Evolutionary conservation across 2,888 invertebrate genomes (phyloP).

Genomic region (Strigamia transsilvanica): DNA sequence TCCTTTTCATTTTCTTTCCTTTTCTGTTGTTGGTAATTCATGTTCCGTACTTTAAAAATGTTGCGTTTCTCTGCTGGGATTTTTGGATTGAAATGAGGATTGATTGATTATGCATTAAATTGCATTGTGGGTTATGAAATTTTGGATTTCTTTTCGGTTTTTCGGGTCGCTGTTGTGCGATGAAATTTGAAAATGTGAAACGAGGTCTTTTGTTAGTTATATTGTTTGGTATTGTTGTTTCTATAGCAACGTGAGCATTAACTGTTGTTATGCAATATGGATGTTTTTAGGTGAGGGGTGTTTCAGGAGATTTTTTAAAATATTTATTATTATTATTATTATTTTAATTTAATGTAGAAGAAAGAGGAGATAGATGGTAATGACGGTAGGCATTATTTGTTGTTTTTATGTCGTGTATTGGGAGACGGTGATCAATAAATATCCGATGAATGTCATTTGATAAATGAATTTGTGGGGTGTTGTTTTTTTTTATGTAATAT

Average conservation of each 20-base stretch:
- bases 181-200: neutral
- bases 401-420: neutral
- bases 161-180: too few species aligned
- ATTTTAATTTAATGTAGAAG: neutral
- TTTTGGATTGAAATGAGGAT: too few species aligned
- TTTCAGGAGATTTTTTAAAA: neutral
- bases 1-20: neutral
- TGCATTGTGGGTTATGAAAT: neutral
- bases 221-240: constrained; percentile 1
- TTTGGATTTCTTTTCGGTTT: too few species aligned
- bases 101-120: too few species aligned
- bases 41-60: neutral
- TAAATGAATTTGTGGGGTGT: neutral
- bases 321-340: too few species aligned
- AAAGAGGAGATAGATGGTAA: constrained; percentile 3
- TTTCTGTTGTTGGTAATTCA: neutral
- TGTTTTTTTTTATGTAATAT: neutral
- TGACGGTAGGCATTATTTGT: neutral
- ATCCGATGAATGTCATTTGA: neutral
- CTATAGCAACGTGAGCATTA: neutral
- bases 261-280: neutral
- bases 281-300: neutral
- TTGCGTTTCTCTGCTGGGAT: neutral
- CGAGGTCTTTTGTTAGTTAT: neutral
- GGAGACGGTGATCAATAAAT: neutral